Percentiles rank a stretch among this genome's conserved stretches.
phyloP scores from a whole-genome alignment of 2,113 vertebrate genomes.

The Catagonus wagneri region DNA sequence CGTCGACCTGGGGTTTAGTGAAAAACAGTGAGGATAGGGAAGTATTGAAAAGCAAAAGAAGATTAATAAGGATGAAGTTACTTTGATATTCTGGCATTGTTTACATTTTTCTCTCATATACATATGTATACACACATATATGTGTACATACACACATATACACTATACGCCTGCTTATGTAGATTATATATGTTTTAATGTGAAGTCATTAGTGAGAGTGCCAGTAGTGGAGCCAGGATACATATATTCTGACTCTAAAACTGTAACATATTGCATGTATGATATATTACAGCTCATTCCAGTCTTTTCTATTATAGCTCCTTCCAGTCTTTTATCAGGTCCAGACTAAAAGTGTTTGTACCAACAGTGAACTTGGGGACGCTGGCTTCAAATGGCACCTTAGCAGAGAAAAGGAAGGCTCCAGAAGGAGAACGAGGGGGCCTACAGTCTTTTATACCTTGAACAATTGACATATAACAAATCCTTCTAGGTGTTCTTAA shows the following conservation, averaged over 20 bases:
- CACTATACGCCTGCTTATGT: not conserved
- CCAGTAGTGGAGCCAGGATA: not conserved
- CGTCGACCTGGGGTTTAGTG: conserved; percentile 33
- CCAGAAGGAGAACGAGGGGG: not conserved
- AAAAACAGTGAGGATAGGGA: conserved; percentile 1
- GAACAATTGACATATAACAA: not conserved
- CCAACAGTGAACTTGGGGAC: not conserved
- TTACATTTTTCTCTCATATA: not conserved
- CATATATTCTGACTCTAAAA: not conserved
- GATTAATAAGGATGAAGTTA: conserved; percentile 47
- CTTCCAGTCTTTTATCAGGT: not conserved
- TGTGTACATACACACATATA: not conserved
- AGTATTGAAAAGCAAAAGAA: conserved; percentile 8
- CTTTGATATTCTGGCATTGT: not conserved
- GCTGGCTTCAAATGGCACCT: not conserved
- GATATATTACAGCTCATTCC: not conserved
- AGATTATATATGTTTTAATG: not conserved
- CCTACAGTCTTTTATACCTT: not conserved
- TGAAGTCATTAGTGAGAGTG: not conserved
- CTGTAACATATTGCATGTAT: not conserved
- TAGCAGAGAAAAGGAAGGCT: not conserved
- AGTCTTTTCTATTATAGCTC: not conserved
- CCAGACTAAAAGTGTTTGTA: not conserved
- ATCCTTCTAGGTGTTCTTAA: not conserved
- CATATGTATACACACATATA: not conserved